A percentile compares a stretch with the other conserved stretches of the same genome.
Conservation (phyloP, 2,797 vertebrate species). For the Cyprinodon diabolis region DNA sequence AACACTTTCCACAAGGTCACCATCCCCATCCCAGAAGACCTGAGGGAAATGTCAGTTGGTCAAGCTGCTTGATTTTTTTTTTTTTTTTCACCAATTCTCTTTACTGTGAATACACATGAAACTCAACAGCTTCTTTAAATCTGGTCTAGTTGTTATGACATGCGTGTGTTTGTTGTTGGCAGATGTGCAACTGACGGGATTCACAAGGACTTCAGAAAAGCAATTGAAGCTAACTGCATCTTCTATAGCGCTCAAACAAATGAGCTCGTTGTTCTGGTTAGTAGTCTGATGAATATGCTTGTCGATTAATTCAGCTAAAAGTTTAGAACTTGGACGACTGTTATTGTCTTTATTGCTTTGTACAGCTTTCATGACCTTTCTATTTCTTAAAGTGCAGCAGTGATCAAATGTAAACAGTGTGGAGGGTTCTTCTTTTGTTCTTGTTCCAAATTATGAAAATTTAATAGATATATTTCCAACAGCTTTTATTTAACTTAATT, state of each 20-base stretch:
- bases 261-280: constrained; percentile 90
- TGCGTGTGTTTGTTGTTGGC: constrained; percentile 25
- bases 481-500: neutral
- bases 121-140: neutral
- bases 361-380: no score
- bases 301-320: neutral
- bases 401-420: no score
- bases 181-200: constrained; percentile 90
- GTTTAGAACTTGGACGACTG: neutral
- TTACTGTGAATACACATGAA: neutral
- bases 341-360: no score
- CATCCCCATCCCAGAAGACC: constrained; percentile 89
- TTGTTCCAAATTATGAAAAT: no score
- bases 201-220: constrained; percentile 96
- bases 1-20: constrained; percentile 89
- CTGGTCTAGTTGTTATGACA: neutral
- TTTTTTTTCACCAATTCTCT: neutral
- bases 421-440: no score
- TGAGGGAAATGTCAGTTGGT: constrained; percentile 87
- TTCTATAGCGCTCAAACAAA: constrained; percentile 85
- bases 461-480: neutral
- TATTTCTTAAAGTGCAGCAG: no score
- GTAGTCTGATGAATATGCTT: constrained; percentile 42
- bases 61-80: neutral
- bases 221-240: constrained; percentile 91